Conservation (phyloP, 2,113 vertebrate species). For the Megaceryle torquata region DNA sequence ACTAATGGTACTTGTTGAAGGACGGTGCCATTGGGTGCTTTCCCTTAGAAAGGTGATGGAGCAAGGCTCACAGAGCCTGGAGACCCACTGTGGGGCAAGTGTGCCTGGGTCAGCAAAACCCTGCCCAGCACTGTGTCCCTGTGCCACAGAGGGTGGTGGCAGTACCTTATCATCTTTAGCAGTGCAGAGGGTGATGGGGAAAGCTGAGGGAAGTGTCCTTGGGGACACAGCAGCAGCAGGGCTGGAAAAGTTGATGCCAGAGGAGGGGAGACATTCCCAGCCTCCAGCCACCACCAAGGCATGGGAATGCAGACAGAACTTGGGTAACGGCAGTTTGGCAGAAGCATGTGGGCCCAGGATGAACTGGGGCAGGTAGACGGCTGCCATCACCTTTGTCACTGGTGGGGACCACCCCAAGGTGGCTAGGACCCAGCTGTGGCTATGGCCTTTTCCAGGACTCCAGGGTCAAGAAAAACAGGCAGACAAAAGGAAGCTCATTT, state of each 20-base stretch:
- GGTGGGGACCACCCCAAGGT: background rate
- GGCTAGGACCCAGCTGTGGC: background rate
- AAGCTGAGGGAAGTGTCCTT: background rate
- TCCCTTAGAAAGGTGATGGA: background rate
- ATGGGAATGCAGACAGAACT: rapidly evolving
- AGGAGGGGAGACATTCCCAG: background rate
- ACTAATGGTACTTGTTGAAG: background rate
- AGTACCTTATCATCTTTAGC: background rate
- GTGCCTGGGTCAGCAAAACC: background rate
- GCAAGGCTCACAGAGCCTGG: background rate
- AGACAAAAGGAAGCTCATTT: background rate
- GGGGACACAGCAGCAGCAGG: background rate
- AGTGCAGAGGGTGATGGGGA: background rate
- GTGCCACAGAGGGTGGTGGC: background rate
- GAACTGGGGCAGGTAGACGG: background rate
- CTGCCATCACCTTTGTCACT: rapidly evolving
- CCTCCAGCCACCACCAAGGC: rapidly evolving
- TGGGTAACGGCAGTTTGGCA: rapidly evolving
- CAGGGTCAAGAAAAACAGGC: background rate
- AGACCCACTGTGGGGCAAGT: background rate
- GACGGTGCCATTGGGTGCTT: background rate
- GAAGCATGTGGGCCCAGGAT: rapidly evolving
- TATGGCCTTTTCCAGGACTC: background rate
- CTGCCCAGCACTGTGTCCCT: rapidly evolving
- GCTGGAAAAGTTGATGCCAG: background rate